Evolutionary conservation across 2,113 vertebrate species (phyloP).

Genomic region (Phrynosoma blainvillii): DNA sequence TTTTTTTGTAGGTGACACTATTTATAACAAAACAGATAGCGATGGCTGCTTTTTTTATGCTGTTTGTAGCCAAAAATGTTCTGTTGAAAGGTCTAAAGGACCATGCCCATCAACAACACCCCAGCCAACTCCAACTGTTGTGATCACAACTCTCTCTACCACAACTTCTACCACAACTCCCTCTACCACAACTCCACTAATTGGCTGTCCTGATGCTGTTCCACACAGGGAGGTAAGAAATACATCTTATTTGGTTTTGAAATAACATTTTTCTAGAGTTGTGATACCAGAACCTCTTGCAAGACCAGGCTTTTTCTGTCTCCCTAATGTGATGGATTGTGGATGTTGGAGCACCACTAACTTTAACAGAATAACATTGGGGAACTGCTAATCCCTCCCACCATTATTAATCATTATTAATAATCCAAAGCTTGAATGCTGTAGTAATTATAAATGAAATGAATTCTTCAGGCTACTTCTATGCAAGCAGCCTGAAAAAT

Average conservation of each 20-base stretch:
- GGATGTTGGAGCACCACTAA: neutral
- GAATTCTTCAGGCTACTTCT: too few relatives aligned
- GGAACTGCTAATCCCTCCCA: neutral
- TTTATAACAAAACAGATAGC: slow-evolving; percentile 80
- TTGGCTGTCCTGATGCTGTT: slow-evolving; percentile 28
- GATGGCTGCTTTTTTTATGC: slow-evolving; percentile 77
- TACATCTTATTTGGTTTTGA: fast-evolving
- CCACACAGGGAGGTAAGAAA: slow-evolving; percentile 59
- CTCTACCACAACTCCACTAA: fast-evolving
- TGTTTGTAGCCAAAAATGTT: slow-evolving; percentile 75
- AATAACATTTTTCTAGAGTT: too few relatives aligned
- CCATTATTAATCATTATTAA: neutral
- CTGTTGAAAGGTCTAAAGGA: slow-evolving; percentile 47
- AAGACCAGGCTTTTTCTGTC: neutral
- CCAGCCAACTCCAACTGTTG: neutral
- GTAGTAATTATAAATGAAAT: too few relatives aligned
- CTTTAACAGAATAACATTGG: neutral
- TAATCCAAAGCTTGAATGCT: too few relatives aligned
- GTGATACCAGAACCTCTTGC: neutral
- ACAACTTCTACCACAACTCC: fast-evolving
- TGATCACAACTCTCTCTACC: neutral
- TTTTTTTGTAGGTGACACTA: slow-evolving; percentile 64
- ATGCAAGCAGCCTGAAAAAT: too few relatives aligned
- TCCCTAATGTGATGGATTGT: neutral
- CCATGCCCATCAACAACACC: slow-evolving; percentile 10